A percentile compares a stretch with the other conserved stretches of the same genome.
These are phyloP conservation scores for Melangyna quadrimaculata DNA, from an alignment of 2,888 invertebrate species.

Conservation along the genomic window DNA sequence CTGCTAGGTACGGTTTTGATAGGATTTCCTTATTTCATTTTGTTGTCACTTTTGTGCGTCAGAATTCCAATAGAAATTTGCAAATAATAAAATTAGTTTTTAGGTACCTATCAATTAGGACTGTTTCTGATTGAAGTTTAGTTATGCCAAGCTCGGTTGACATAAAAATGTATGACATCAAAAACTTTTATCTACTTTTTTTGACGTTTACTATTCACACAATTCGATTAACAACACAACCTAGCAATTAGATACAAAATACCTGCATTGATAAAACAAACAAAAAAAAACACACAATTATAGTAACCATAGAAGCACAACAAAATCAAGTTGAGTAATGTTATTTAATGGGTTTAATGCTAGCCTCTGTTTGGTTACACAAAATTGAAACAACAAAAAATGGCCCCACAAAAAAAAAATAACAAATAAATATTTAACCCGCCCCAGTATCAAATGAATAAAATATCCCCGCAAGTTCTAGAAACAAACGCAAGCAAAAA, in stretches of 20 bases:
- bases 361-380: slow-evolving; percentile 12
- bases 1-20: too few relatives aligned
- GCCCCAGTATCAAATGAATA: slow-evolving; percentile 46
- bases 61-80: not conserved
- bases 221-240: slow-evolving; percentile 14
- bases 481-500: not conserved
- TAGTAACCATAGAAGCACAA: slow-evolving; percentile 41
- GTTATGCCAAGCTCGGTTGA: not conserved
- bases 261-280: slow-evolving; percentile 55
- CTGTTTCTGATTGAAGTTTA: not conserved
- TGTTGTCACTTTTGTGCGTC: not conserved
- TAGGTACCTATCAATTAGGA: not conserved
- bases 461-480: slow-evolving; percentile 39
- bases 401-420: slow-evolving; percentile 38
- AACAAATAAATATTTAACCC: slow-evolving; percentile 58
- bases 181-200: not conserved
- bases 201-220: not conserved
- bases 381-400: slow-evolving; percentile 11
- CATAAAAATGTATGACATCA: not conserved
- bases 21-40: not conserved
- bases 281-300: not conserved
- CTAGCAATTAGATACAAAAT: slow-evolving; percentile 6
- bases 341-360: slow-evolving; percentile 45
- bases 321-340: slow-evolving; percentile 47
- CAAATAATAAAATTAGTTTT: not conserved